Base-by-base conservation (phyloP, 1,140 invertebrate species). In the Eubasilissa regina region DNA sequence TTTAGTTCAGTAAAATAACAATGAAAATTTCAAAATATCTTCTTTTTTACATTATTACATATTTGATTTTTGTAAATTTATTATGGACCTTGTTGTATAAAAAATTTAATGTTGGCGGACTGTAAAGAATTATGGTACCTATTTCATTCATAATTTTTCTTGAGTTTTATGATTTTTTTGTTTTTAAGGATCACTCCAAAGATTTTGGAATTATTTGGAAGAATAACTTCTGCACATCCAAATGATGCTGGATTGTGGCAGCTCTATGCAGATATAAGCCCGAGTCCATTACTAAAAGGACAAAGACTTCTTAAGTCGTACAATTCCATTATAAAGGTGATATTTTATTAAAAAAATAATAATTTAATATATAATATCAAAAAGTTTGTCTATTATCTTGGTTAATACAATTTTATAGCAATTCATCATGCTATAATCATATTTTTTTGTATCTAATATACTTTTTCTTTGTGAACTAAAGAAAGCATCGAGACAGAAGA, bases 201-300 rank as follows among this genome's bases (percentile, higher is more conserved):
- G 83, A 87, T 93, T 0, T 86, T 94, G 17, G 92, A 96, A 85
- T 89, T 98, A 25, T 93, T 98, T 85, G 97, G 95, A 0, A 91
- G 95, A 78, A 91, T 98, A 25, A 95, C 95, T 21, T 89, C 91
- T 0, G 85, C 92, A 75, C 90, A 92, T 84, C 89, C 92, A 58
- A 93, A 92, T 81, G 93, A 95, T 84, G 90, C 92, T 0, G 90
- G 93, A 48, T 84, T 97, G 45, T 97, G 96, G 96, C 91, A 93
- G 84, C 85, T 96, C 11, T 97, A 97, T 84, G 94, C 94, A 0
- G 87, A 93, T 82, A 85, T 97, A 25, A 92, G 93, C n/a, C 86
- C 90, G 0, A 89, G 90, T n/a, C 85, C 90, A 56, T 86, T 92
- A 19, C 88, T 92, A 55, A 91, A 91, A 84, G 89, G 87, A 0